Evolutionary conservation across 2,113 vertebrate genomes (phyloP).

Genomic region (Trematocara unimaculatum): DNA sequence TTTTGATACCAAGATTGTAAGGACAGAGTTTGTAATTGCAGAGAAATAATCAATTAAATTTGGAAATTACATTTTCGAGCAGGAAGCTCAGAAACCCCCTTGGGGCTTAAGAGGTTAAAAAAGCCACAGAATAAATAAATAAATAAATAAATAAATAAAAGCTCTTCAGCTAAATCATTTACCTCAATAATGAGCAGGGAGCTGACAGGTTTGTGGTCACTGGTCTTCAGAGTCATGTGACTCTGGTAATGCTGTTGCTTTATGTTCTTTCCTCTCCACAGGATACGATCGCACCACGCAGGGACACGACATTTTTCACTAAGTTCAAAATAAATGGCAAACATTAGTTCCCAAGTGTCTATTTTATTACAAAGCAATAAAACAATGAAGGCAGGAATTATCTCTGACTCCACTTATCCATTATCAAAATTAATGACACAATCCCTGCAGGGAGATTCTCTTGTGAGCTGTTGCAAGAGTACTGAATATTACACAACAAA

Average conservation of each 20-base stretch:
- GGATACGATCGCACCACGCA: constrained; percentile 94
- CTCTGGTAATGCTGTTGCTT: constrained; percentile 84
- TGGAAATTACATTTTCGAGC: too few relatives aligned
- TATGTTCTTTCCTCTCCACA: constrained; percentile 88
- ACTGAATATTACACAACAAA: not conserved
- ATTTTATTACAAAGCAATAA: not conserved
- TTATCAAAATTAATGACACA: not conserved
- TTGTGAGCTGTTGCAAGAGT: not conserved
- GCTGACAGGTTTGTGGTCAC: constrained; percentile 97
- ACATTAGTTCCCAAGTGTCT: not conserved
- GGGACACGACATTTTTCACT: constrained; percentile 94
- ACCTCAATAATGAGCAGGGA: constrained; percentile 86
- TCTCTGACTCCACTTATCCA: not conserved
- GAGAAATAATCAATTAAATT: too few relatives aligned
- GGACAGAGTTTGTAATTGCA: too few relatives aligned
- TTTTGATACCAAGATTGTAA: too few relatives aligned
- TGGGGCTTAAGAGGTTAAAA: too few relatives aligned
- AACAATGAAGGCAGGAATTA: not conserved
- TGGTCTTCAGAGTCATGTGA: constrained; percentile 90
- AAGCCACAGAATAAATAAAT: not conserved
- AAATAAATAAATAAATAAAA: not conserved
- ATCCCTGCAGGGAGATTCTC: not conserved
- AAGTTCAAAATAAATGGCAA: not conserved
- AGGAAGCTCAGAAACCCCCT: too few relatives aligned
- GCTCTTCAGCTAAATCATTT: constrained; percentile 19